Base-by-base conservation (phyloP, 2,888 invertebrate species). In the Metopia argyrocephala region DNA sequence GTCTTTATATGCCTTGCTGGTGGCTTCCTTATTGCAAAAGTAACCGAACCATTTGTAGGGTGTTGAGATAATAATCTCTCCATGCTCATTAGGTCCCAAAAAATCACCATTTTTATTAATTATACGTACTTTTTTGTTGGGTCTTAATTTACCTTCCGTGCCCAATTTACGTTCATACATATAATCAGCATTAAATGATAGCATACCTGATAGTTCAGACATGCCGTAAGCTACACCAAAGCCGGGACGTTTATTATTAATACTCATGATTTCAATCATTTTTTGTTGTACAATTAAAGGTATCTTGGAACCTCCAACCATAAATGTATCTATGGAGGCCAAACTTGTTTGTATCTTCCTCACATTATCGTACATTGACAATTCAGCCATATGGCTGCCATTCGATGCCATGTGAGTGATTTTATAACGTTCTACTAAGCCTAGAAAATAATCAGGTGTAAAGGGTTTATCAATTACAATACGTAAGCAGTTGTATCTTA, bases 211-310 rank as follows among this genome's bases (percentile, higher is more conserved):
- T 9, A 85, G 27, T 78, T 90, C 90, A 1, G 87, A 87, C 61
- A 88, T 84, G 0, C 89, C 90, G 46, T 90, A 90, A 15, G 85
- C 82, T 64, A 88, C 85, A 4, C 80, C 20, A 18, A 90, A 83
- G 3, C 84, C 79, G 0, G 85, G 27, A n/a, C 69, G 56, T 18
- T 74, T 50, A n/a, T 45, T 45, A 9, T 81, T 81, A 1, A 46
- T 45, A 15, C 85, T 85, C 7, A 87, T 71, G 1, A 86, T 75
- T 3, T 84, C 83, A 15, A 84, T 85, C 82, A 83, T 71, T 56
- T 85, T 84, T 6, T 84, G 73, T 70, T 86, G 83, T 18, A 86
- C 75, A 0, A 74, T n/a, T 9, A 82, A 18, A 0, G 89, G 85
- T 2, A 89, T 83, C 64, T 87, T 84, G 3, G 89, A 86, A 1